phyloP scores from a whole-genome alignment of 2,113 vertebrate species.

The Sula dactylatra region DNA sequence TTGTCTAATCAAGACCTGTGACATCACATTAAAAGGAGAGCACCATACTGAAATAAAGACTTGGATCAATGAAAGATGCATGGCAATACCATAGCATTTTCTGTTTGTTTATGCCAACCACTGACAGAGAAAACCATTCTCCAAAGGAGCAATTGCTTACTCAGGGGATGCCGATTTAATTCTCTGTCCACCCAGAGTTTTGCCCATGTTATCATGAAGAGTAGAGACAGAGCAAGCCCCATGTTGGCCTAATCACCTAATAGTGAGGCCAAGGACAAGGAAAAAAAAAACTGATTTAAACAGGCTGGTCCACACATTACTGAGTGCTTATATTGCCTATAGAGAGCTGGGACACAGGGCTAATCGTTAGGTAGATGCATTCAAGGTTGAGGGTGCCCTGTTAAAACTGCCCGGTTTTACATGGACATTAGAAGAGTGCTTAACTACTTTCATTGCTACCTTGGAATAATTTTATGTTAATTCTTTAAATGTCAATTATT shows the following conservation, averaged over 20 bases:
- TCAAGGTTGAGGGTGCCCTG: background rate
- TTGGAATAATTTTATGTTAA: conserved; percentile 44
- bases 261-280: background rate
- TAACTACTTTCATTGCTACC: background rate
- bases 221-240: background rate
- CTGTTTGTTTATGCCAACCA: background rate
- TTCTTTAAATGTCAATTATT: conserved; percentile 55
- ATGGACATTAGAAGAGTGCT: background rate
- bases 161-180: background rate
- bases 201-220: background rate
- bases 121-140: background rate
- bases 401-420: conserved; percentile 1
- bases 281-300: background rate
- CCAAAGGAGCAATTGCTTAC: background rate
- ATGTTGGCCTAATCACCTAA: background rate
- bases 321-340: background rate
- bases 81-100: background rate
- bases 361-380: background rate
- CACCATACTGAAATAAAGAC: background rate
- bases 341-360: background rate
- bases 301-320: background rate
- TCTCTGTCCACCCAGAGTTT: background rate
- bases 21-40: background rate
- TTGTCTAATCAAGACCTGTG: background rate
- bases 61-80: background rate